phyloP scores from a whole-genome alignment of 2,113 vertebrate genomes.

The Meriones unguiculatus region DNA sequence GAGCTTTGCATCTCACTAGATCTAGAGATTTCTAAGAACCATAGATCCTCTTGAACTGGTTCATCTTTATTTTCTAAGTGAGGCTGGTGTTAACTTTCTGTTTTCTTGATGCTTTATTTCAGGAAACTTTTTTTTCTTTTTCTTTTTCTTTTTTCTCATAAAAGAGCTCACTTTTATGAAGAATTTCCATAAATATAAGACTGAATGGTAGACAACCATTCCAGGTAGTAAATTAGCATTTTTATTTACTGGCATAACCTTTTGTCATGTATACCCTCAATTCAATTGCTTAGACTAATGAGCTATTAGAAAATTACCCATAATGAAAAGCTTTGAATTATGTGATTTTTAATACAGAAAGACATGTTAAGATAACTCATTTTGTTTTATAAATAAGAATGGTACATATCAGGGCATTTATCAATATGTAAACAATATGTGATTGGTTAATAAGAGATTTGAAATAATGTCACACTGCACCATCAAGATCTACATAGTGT shows the following conservation, averaged over 20 bases:
- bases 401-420: neutral
- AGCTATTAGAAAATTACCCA: neutral
- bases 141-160: neutral
- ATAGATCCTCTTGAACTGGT: neutral
- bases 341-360: constrained; percentile 40
- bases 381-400: constrained; percentile 39
- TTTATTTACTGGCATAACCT: neutral
- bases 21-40: constrained; percentile 25
- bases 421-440: neutral
- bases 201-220: neutral
- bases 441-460: neutral
- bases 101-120: neutral
- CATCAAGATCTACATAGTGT: neutral
- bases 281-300: neutral
- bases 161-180: neutral
- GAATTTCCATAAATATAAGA: neutral
- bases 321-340: neutral
- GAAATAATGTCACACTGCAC: neutral
- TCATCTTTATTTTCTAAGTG: constrained; percentile 1
- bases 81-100: neutral
- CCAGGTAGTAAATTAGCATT: neutral
- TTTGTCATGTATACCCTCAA: neutral
- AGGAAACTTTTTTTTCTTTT: neutral
- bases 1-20: neutral
- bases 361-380: neutral